Evolutionary conservation across 1,140 invertebrate genomes (phyloP), one percentile per base, ranked within the genome.

Genomic region (Caenorhabditis briggsae): DNA sequence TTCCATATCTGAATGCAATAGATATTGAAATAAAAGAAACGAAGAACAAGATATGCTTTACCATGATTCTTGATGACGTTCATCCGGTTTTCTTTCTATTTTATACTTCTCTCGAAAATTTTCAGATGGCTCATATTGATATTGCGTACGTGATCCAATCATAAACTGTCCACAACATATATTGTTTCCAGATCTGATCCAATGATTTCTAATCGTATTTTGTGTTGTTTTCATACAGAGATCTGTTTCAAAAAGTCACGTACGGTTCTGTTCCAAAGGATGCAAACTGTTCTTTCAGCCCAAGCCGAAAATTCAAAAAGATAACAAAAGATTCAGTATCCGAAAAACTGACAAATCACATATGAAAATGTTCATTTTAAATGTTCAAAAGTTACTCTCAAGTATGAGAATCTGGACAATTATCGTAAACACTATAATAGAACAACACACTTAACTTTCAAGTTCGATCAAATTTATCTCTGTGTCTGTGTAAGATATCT

Each of bases 81-180:
- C 43, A 9, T 11, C 9, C 6, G 41, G 41, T 14, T 70, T 43
- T 70, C 64, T 46, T 2, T 18, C 3, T n/a, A 14, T 70, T 70
- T 70, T 70, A 70, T 70, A 70, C 64, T 14, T 8, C 41, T 16
- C 8, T 33, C 59, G 33, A 7, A n/a, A 7, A 11, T 64, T 64
- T 33, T 64, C n/a, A 8, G 56, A n/a, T 33, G 1, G 59, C 25
- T 64, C 8, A 64, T 70, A 70, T 70, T 70, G 14, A 18, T 70
- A 70, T 70, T 70, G 33, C 33, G 64, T 70, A 70, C 64, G 64
- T 70, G 64, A 70, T 70, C 64, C 64, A 70, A 70, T 70, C 64
- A 70, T 46, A 16, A 43, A 46, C 12, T 8, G 43, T 43, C 18
- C 64, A 70, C 33, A 70, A 70, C 64, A 70, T 70, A 8, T 70